Conservation (phyloP, 2,797 vertebrate genomes). For the Vespertilio murinus region DNA sequence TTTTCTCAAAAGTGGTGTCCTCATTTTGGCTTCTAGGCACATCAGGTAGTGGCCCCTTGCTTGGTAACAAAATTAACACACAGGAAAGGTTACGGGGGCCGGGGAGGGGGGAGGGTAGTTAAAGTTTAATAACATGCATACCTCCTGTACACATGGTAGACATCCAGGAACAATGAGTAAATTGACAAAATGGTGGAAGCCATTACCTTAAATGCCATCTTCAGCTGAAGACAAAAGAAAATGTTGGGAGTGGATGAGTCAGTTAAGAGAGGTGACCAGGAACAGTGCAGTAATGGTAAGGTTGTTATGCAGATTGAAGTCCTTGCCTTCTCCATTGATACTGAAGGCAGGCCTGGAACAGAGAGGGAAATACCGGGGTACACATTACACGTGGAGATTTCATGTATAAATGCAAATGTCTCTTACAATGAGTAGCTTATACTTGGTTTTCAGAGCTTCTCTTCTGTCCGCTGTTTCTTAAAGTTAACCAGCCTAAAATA, state of each 20-base stretch:
- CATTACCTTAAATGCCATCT: neutral
- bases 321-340: neutral
- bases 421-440: neutral
- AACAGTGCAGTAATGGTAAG: neutral
- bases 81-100: neutral
- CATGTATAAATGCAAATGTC: neutral
- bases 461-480: neutral
- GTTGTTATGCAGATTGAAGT: neutral
- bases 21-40: neutral
- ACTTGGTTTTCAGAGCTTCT: neutral
- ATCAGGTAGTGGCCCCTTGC: neutral
- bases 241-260: neutral
- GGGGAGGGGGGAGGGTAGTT: neutral
- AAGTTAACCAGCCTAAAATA: neutral
- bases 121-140: neutral
- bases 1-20: neutral
- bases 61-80: neutral
- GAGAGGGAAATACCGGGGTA: neutral
- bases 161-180: neutral
- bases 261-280: neutral
- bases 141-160: neutral
- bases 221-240: neutral
- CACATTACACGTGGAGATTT: neutral
- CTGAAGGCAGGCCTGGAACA: neutral
- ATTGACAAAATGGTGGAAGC: neutral